Conservation (phyloP, 2,113 vertebrate species). For the Talpa occidentalis region DNA sequence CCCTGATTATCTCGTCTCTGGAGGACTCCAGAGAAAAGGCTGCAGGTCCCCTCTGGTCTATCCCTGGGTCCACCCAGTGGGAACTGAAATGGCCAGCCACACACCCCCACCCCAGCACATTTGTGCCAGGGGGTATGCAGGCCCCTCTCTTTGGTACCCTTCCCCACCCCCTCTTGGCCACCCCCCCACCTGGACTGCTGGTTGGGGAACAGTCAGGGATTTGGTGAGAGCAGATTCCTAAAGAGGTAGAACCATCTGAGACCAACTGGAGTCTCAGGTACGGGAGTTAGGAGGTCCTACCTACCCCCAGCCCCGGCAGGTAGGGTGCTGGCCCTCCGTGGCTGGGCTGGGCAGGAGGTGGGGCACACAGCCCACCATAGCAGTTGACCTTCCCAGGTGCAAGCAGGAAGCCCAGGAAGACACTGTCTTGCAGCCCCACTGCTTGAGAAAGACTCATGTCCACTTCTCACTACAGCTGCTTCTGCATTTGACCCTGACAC, state of each 20-base stretch:
- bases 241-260: not conserved
- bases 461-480: not conserved
- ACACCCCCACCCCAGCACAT: not conserved
- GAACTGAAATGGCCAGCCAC: not conserved
- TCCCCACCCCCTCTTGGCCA: not conserved
- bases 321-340: not conserved
- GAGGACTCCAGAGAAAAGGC: not conserved
- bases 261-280: not conserved
- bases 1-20: not conserved
- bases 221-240: not conserved
- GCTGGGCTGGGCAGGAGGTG: not conserved
- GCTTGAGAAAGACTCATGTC: conserved; percentile 21
- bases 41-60: not conserved
- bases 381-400: not conserved
- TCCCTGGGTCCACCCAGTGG: not conserved
- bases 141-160: not conserved
- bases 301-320: no score
- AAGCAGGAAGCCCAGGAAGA: conserved; percentile 33
- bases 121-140: not conserved
- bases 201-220: not conserved
- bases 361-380: not conserved
- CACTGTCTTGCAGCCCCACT: not conserved
- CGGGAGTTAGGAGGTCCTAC: not conserved
- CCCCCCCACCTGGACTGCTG: not conserved
- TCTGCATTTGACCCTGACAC: conserved; percentile 14